Conservation (phyloP, 2,797 vertebrate genomes). For the Muraenolepis orangiensis region DNA sequence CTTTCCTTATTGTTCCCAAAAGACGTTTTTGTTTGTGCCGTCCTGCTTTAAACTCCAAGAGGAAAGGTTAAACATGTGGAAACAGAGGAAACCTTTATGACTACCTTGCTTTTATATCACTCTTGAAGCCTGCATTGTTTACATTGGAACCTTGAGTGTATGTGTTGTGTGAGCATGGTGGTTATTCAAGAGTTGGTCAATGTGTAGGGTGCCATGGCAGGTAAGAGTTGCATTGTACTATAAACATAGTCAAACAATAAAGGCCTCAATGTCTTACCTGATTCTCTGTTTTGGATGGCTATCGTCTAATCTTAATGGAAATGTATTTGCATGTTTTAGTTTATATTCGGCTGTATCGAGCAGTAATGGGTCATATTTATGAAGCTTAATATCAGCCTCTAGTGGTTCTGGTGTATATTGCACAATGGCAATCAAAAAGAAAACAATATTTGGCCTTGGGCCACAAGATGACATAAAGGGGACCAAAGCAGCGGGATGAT, state of each 20-base stretch:
- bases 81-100: constrained; percentile 25
- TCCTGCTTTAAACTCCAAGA: constrained; percentile 38
- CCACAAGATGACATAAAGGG: not conserved
- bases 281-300: constrained; percentile 14
- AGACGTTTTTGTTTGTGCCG: constrained; percentile 35
- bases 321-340: not conserved
- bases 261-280: constrained; percentile 68
- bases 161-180: constrained; percentile 46
- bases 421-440: not conserved
- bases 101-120: constrained; percentile 73
- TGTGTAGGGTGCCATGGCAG: constrained; percentile 51
- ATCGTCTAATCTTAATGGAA: not conserved
- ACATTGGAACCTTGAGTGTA: constrained; percentile 62
- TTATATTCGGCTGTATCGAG: not conserved
- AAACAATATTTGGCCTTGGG: not conserved
- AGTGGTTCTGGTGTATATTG: not conserved
- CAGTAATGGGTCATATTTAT: not conserved
- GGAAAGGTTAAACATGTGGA: constrained; percentile 29
- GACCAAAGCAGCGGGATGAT: not conserved
- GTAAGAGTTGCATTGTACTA: constrained; percentile 68
- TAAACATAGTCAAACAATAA: constrained; percentile 77
- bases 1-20: constrained; percentile 41
- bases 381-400: constrained; percentile 20
- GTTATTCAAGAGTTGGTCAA: constrained; percentile 55
- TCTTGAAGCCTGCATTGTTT: constrained; percentile 79